Base-by-base conservation (phyloP, 2,888 invertebrate species). In the Cephus sareptanus region DNA sequence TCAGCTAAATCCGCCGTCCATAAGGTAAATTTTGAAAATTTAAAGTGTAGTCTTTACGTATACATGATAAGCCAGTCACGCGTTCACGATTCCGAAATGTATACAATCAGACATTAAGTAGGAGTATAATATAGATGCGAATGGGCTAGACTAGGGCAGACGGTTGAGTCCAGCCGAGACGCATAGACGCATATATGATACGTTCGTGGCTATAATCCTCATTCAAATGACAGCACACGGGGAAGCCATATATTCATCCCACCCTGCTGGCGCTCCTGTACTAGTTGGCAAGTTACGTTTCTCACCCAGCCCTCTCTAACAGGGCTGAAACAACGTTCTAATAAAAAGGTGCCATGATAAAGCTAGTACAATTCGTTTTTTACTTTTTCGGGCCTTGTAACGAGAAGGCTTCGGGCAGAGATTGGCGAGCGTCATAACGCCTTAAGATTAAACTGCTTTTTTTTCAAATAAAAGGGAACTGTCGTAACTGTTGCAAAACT, bases 151-250 rank as follows among this genome's bases (percentile, higher is more conserved):
- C 56, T 56, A 56, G 23, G 9, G 2, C 23, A 56, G 56, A 56
- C 56, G 56, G 56, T 56, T 56, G 23, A 56, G 56, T 23, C 56
- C 23, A 56, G 9, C 56, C 23, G 56, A 56, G 56, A 56, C 71
- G 71, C 15, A 71, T 34, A 31, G 31, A 71, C 23, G 71, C 9
- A 71, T 71, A 69, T 34, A 33, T 69, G 71, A 34, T 70, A 70
- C 34, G 73, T 75, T 83, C 77, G 81, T 76, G 78, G 85, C 84
- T 89, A 23, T 56, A 89, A 90, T 90, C 87, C 89, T 84, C 85
- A 90, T 89, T 89, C 88, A 86, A 89, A 88, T 90, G 88, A 89
- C 89, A 89, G 87, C 85, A 83, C 83, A 87, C 85, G 84, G 85
- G 84, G 90, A 90, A 90, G 90, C 90, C 90, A 77, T 90, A 90